Evolutionary conservation across 2,113 vertebrate genomes (phyloP).

Genomic region (Mixornis gularis): DNA sequence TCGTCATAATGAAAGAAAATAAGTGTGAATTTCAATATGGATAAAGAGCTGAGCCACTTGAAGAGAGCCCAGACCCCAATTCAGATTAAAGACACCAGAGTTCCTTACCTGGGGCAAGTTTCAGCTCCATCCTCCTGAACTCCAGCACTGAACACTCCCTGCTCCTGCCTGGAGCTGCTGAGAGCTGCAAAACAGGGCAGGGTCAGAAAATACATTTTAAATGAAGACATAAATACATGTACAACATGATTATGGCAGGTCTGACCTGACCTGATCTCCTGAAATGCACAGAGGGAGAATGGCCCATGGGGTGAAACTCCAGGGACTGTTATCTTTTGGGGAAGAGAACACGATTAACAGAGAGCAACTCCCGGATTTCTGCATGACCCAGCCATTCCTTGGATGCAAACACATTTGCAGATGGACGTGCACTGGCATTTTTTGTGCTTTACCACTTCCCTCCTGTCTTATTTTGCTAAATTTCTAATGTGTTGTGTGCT

Average conservation of each 20-base stretch:
- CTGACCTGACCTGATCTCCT: not conserved
- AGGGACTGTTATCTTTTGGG: not conserved
- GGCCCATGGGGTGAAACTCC: not conserved
- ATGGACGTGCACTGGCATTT: accelerated
- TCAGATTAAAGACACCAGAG: not conserved
- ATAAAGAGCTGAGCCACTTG: not conserved
- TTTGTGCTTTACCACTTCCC: not conserved
- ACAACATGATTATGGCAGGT: not conserved
- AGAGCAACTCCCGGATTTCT: not conserved
- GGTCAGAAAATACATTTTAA: not conserved
- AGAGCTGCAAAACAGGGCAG: not conserved
- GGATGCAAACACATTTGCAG: not conserved
- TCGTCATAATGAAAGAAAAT: not conserved
- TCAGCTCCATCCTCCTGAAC: not conserved
- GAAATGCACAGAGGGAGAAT: not conserved
- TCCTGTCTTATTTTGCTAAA: not conserved
- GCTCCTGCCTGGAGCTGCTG: not conserved
- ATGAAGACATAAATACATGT: not conserved
- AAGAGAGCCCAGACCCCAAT: not conserved
- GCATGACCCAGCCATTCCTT: not conserved
- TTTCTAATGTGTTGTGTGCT: not conserved
- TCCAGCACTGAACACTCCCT: not conserved
- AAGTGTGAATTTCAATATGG: not conserved
- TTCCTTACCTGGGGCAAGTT: not conserved
- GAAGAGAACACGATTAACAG: not conserved